Evolutionary conservation across 2,797 vertebrate genomes (phyloP).

Genomic region (Xenops minutus): DNA sequence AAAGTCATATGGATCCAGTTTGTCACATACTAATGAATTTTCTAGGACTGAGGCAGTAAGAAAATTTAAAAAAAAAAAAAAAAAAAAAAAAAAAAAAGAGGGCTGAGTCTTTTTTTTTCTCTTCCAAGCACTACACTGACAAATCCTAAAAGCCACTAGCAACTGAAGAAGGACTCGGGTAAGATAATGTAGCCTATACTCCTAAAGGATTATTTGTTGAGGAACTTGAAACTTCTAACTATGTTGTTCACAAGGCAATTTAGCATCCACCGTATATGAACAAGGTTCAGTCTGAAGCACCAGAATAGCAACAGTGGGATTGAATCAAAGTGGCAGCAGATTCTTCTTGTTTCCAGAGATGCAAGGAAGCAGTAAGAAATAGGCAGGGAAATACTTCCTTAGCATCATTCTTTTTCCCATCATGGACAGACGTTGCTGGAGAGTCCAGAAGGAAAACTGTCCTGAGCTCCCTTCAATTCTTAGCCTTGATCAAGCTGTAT

Average conservation of each 20-base stretch:
- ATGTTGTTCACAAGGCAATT: neutral
- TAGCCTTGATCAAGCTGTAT: neutral
- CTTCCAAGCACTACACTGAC: neutral
- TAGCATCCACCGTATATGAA: neutral
- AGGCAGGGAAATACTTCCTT: neutral
- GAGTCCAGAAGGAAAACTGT: neutral
- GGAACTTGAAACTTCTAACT: neutral
- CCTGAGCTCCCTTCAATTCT: neutral
- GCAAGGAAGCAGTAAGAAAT: neutral
- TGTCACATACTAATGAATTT: constrained; percentile 19
- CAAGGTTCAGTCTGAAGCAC: neutral
- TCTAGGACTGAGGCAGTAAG: neutral
- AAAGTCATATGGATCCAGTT: neutral
- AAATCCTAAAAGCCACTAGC: neutral
- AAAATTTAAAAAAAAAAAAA: neutral
- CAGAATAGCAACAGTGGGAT: neutral
- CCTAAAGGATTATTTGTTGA: neutral
- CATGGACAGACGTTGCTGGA: neutral
- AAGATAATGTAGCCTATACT: neutral
- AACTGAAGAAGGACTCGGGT: neutral
- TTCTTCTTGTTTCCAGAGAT: neutral
- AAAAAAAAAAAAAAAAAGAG: too few relatives aligned
- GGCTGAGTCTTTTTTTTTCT: too few relatives aligned
- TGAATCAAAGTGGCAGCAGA: neutral
- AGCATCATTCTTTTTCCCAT: neutral